Base-by-base conservation (phyloP, 2,888 invertebrate genomes). In the Tipula unca region DNA sequence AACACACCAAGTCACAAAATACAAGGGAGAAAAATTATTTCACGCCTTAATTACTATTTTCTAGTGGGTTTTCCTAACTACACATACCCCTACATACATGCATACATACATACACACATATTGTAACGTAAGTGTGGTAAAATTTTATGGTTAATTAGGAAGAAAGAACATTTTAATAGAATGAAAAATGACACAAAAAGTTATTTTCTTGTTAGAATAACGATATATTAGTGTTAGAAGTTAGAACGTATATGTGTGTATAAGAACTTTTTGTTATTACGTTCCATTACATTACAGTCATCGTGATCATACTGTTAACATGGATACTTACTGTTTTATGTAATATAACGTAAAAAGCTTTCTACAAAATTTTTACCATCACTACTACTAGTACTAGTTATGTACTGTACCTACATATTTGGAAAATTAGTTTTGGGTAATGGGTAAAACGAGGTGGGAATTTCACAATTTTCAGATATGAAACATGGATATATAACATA, bases 91-190 rank as follows among this genome's bases (percentile, higher is more conserved):
- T 25, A 69, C 25, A 54, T 17, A 69, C 20, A 69, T 25, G 25
- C 8, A 69, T 25, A 48, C n/a, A 48, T 1, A 48, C 48, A 48
- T 13, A 25, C 6, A 48, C 48, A 39, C 17, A 17, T 39, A 39
- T 39, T 69, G 69, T 69, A 25, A 25, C 69, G 69, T 69, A 69
- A n/a, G 69, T 69, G 69, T 69, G 69, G 69, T 69, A 69, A 69
- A 69, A 69, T 69, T 69, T 69, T 69, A 69, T 69, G 69, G 69
- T 69, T 69, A 69, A 69, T 69, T 69, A 69, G 69, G 69, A 69
- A 69, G 69, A 69, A 17, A 4, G 48, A 48, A 48, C 48, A 48
- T 48, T 48, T n/a, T 48, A 48, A 25, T 69, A 69, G 69, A 25
- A 69, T 69, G 69, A 69, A 69, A 69, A 69, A 69, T 69, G 69